Evolutionary conservation across 1,140 invertebrate species (phyloP), one percentile per base, ranked within the genome.

Genomic region (Drosophila tropicalis): DNA sequence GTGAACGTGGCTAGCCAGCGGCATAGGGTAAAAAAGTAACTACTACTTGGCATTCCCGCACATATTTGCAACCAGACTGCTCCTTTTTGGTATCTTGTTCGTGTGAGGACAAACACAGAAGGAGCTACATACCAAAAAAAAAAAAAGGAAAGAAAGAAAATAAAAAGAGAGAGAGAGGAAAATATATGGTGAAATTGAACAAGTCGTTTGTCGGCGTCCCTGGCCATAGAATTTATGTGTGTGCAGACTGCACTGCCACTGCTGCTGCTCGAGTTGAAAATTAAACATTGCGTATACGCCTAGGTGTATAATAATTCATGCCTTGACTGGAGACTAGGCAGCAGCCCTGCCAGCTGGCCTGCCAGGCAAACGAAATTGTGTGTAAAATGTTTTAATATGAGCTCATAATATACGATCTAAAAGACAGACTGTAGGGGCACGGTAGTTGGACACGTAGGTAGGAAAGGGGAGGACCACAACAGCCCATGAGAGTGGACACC

Each of bases 201-300:
- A 87, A 89, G 83, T 87, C 83, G 83, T 87, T 89, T 87, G 84
- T 87, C 85, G 84, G 77, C 70, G 68, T 68, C 73, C 66, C 65
- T 82, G 84, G 80, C 32, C 17, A 22, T 36, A 58, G 73, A 87
- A 89, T 87, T 87, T 87, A 89, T 90, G 84, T 90, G 84, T 74
- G 84, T 74, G 67, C 54, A 66, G 70, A 22, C 72, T 60, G 79
- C 69, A 54, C 63, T 47, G 56, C 55, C 34, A 29, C 29, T 29
- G 34, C 34, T 56, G 65, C 29, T 58, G 76, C 51, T 78, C 70
- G 80, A 87, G 80, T 89, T 87, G 84, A 89, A 87, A 89, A 89
- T 89, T 89, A 89, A 90, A 89, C 85, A 89, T 89, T 89, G 84
- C 84, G 84, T 89, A 89, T 90, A 89, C 84, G 84, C 84, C 85